phyloP scores from a whole-genome alignment of 2,888 invertebrate genomes.

The Willowsia nigromaculata region DNA sequence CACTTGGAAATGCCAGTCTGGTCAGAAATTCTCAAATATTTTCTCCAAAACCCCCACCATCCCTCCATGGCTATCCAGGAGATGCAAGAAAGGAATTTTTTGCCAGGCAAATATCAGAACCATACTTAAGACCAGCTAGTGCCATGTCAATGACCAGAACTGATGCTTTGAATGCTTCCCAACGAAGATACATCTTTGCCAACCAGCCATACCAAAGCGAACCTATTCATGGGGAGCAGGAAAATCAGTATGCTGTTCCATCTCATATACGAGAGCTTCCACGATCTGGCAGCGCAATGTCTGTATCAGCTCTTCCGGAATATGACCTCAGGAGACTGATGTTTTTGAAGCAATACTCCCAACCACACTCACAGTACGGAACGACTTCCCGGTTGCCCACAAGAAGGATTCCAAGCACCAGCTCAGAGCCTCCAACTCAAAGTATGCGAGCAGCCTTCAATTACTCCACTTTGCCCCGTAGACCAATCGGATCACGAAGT shows the following conservation, averaged over 20 bases:
- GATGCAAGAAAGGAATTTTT: conserved; percentile 58
- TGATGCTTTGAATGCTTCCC: conserved; percentile 29
- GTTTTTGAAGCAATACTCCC: conserved; percentile 24
- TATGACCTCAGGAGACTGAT: conserved; percentile 48
- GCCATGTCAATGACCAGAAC: conserved; percentile 57
- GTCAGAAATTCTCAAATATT: conserved; percentile 56
- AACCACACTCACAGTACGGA: conserved; percentile 45
- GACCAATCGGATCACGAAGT: conserved; percentile 39
- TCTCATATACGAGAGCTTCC: conserved; percentile 4
- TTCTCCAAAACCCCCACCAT: conserved; percentile 59
- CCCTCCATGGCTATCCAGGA: conserved; percentile 12
- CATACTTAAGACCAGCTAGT: conserved; percentile 52
- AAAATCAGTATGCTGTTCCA: conserved; percentile 48
- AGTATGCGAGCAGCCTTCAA: neutral
- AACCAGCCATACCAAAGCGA: conserved; percentile 31
- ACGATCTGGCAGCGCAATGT: conserved; percentile 52
- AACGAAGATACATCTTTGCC: conserved; percentile 53
- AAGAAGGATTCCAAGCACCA: conserved; percentile 43
- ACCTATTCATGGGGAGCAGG: neutral
- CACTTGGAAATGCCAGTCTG: conserved; percentile 39
- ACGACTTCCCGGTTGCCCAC: conserved; percentile 14
- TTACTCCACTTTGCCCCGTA: conserved; percentile 52
- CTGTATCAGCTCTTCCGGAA: conserved; percentile 49
- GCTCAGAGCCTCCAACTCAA: conserved; percentile 45
- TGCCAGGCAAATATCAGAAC: conserved; percentile 64